Conservation (phyloP, 2,888 invertebrate genomes). For the Elysia crispata region DNA sequence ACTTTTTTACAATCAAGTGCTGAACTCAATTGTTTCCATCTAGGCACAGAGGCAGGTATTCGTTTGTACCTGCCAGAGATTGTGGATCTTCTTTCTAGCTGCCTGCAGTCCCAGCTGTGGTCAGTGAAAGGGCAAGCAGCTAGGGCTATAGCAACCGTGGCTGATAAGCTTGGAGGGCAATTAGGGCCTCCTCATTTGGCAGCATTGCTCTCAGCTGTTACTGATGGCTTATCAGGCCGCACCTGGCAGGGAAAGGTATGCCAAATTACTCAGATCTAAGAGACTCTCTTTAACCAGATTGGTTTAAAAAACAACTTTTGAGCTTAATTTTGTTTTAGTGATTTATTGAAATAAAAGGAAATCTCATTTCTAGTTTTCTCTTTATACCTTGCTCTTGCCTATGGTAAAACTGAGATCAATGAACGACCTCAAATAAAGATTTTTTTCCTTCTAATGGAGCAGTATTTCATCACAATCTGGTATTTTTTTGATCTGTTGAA, state of each 20-base stretch:
- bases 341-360: too few relatives aligned
- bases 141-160: constrained; percentile 88
- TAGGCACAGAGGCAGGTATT: constrained; percentile 85
- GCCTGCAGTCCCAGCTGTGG: constrained; percentile 91
- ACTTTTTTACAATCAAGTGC: too few relatives aligned
- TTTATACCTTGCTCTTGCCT: too few relatives aligned
- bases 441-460: too few relatives aligned
- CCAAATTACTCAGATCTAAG: not conserved
- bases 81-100: constrained; percentile 84
- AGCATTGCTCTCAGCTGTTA: constrained; percentile 83
- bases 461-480: too few relatives aligned
- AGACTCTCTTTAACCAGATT: too few relatives aligned
- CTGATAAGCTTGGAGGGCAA: constrained; percentile 83
- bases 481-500: not conserved
- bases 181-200: constrained; percentile 81
- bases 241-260: constrained; percentile 89
- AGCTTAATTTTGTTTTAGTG: too few relatives aligned
- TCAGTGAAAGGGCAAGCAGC: constrained; percentile 92
- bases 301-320: too few relatives aligned
- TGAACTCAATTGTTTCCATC: too few relatives aligned
- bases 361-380: too few relatives aligned
- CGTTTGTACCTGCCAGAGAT: constrained; percentile 86
- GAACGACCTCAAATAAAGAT: too few relatives aligned
- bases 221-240: constrained; percentile 87
- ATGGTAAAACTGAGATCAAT: too few relatives aligned